A percentile compares a stretch with the other conserved stretches of the same genome.
Evolutionary conservation across 2,113 vertebrate genomes (phyloP).

Genomic region (Austrofundulus limnaeus): DNA sequence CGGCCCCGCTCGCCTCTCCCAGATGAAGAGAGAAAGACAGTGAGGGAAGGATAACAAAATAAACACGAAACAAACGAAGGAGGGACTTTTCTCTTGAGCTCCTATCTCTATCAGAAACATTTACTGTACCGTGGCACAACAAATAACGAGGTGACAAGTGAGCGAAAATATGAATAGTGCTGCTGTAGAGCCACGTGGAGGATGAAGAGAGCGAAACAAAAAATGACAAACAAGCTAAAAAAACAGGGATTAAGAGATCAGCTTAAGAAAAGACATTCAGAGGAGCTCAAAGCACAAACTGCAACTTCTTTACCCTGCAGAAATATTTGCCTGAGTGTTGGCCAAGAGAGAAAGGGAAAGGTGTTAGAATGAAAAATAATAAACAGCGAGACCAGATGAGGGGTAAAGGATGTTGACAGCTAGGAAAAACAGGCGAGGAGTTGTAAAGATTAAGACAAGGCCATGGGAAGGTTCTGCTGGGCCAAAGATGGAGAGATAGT

Average conservation of each 20-base stretch:
- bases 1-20: slow-evolving; percentile 25
- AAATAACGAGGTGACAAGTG: slow-evolving; percentile 74
- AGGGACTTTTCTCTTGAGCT: slow-evolving; percentile 41
- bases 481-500: slow-evolving; percentile 65
- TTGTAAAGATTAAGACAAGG: slow-evolving; percentile 47
- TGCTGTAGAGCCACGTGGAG: slow-evolving; percentile 11
- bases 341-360: slow-evolving; percentile 15
- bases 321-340: slow-evolving; percentile 10
- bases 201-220: slow-evolving; percentile 16
- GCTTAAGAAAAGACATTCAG: slow-evolving; percentile 6
- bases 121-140: slow-evolving; percentile 77
- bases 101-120: slow-evolving; percentile 76
- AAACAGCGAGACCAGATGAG: slow-evolving; percentile 7
- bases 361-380: slow-evolving; percentile 4
- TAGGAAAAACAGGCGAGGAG: slow-evolving; percentile 34
- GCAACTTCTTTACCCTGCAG: background rate
- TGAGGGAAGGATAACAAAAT: slow-evolving; percentile 71
- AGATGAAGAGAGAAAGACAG: slow-evolving; percentile 56
- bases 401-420: slow-evolving; percentile 35
- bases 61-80: slow-evolving; percentile 65
- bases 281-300: background rate
- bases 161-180: slow-evolving; percentile 65
- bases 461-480: slow-evolving; percentile 16
- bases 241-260: slow-evolving; percentile 13
- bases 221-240: background rate